Base-by-base conservation (phyloP, 1,140 invertebrate species). In the Musca vetustissima region DNA sequence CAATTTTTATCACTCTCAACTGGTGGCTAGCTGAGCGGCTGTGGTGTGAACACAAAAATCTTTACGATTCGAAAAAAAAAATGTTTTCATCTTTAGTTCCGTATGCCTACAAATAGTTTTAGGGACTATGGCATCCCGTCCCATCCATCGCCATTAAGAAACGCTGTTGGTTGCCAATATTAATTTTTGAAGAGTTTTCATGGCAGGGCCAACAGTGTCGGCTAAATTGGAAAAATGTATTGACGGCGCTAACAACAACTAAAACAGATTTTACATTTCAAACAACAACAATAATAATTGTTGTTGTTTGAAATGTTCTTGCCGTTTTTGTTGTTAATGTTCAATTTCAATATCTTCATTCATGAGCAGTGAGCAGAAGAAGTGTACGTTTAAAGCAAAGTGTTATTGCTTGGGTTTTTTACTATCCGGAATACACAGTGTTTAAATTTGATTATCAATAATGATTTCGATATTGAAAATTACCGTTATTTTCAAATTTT, bases 1-100 rank as follows among this genome's bases (percentile, higher is more conserved):
- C 57, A 61, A 61, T 61, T 61, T 61, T 61, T 61, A 61, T 61
- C 57, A 61, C 57, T 61, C 25, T 19, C 57, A 43, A 61, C 36
- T 61, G 57, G 57, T 61, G 55, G 55, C 32, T n/a, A 19, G 36
- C 17, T 28, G 28, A 28, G 28, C 28, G 3, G 28, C 3, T 28
- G 49, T 19, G 36, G 49, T 52, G 57, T 61, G 57, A 61, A 61
- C 36, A 36, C 36, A 36, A 43, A 17, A 61, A 61, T 36, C 32
- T 61, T 19, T 36, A 36, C 21, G 49, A 19, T 19, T 52, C 17
- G 19, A 21, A 52, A n/a, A n/a, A n/a, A n/a, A n/a, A n/a, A 52
- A 52, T 52, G 19, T 21, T 52, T 19, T 19, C 17, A 21, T 52
- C 21, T 52, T 13, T 4, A 9, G 36, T 32, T 32, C 4, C 28